These are phyloP conservation scores for Bombycilla garrulus DNA, from an alignment of 2,113 vertebrate species.

Conservation along the genomic window DNA sequence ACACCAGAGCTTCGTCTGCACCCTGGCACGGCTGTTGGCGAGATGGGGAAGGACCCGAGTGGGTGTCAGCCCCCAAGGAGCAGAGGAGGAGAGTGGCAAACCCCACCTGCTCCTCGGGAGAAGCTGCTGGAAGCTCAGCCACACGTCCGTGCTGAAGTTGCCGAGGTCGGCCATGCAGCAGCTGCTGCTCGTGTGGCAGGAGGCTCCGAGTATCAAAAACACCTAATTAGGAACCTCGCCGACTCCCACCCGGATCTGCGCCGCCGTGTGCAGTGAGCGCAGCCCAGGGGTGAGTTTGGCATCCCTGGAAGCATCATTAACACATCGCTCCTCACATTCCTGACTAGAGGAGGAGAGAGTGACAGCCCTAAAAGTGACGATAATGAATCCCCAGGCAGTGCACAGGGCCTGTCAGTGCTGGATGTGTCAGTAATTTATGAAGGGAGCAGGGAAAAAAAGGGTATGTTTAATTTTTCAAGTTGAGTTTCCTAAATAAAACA, in stretches of 20 bases:
- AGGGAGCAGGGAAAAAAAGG: not conserved
- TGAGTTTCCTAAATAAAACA: not conserved
- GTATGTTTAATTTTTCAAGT: not conserved
- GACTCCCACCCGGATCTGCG: not conserved
- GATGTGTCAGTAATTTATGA: not conserved
- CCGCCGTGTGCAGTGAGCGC: not conserved
- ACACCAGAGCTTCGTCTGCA: rapidly evolving
- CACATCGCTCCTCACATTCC: not conserved
- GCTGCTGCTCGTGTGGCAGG: not conserved
- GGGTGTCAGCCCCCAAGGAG: not conserved
- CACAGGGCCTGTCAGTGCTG: not conserved
- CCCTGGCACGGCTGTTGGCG: rapidly evolving
- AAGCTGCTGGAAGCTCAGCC: not conserved
- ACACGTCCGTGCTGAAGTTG: rapidly evolving
- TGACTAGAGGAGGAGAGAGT: not conserved
- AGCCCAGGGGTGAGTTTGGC: not conserved
- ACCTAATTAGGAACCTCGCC: slow-evolving; percentile 25
- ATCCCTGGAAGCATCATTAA: not conserved
- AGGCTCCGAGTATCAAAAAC: not conserved
- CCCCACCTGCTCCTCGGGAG: not conserved
- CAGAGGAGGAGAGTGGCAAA: not conserved
- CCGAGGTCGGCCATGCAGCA: not conserved
- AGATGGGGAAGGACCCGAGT: rapidly evolving
- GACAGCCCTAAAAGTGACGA: not conserved
- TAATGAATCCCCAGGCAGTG: slow-evolving; percentile 55